These are phyloP conservation scores for Trissolcus basalis DNA, from an alignment of 1,140 invertebrate species.

Conservation along the genomic window DNA sequence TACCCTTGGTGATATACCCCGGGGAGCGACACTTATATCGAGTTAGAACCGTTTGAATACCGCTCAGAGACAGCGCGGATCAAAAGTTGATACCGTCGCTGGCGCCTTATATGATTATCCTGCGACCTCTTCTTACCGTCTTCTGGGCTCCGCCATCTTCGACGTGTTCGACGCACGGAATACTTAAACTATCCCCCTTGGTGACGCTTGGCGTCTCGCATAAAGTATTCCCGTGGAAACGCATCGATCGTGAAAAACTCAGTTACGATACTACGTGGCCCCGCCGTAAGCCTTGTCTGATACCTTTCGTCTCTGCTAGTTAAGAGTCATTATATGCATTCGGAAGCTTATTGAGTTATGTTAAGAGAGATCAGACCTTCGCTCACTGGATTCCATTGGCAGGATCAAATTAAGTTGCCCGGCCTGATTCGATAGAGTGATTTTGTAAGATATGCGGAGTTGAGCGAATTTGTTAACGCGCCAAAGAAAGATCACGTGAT, in stretches of 20 bases:
- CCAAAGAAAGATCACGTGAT: no score
- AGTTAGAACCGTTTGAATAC: constrained; percentile 75
- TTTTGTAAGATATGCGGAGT: background rate
- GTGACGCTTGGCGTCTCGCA: constrained; percentile 69
- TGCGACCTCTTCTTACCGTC: constrained; percentile 19
- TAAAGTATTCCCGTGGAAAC: constrained; percentile 72
- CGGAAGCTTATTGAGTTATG: constrained; percentile 8
- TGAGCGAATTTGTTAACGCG: no score
- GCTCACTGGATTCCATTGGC: background rate
- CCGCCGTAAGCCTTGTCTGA: background rate
- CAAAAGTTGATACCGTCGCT: constrained; percentile 69
- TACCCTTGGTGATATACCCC: constrained; percentile 60
- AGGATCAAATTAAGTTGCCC: background rate
- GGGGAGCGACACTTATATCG: constrained; percentile 72
- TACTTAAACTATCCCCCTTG: constrained; percentile 67
- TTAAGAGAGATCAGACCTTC: background rate
- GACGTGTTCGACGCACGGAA: constrained; percentile 68
- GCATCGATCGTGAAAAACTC: constrained; percentile 64
- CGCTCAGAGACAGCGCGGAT: constrained; percentile 67
- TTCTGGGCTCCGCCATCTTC: constrained; percentile 47
- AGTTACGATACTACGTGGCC: constrained; percentile 65
- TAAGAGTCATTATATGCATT: constrained; percentile 36
- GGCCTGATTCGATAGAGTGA: background rate
- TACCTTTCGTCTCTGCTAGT: constrained; percentile 8
- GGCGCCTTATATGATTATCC: constrained; percentile 70